Evolutionary conservation across 2,888 invertebrate genomes (phyloP).

Genomic region (Pardosa pseudoannulata): DNA sequence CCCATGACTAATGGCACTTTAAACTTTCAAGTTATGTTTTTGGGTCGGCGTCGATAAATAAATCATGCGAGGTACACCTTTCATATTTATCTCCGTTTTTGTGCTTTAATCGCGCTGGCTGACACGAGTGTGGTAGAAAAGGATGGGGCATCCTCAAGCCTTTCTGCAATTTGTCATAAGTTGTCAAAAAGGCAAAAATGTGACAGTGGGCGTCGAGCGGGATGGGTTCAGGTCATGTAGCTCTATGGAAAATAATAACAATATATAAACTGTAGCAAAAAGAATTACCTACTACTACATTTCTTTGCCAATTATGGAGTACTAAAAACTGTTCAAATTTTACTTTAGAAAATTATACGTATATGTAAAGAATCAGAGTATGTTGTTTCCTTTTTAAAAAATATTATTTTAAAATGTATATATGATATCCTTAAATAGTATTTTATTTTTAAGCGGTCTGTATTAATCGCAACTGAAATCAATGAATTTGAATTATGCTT

Average conservation of each 20-base stretch:
- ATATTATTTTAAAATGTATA: too few relatives aligned
- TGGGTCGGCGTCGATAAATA: slow-evolving; percentile 44
- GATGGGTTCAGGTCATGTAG: slow-evolving; percentile 37
- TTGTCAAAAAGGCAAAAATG: slow-evolving; percentile 54
- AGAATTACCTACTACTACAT: too few relatives aligned
- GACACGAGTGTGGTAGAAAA: slow-evolving; percentile 44
- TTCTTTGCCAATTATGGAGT: too few relatives aligned
- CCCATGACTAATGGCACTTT: slow-evolving; percentile 29
- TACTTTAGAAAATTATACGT: too few relatives aligned
- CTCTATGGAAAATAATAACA: slow-evolving; percentile 49
- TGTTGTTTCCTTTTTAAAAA: too few relatives aligned
- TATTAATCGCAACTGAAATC: slow-evolving; percentile 46
- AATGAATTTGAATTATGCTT: not conserved
- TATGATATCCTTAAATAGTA: too few relatives aligned
- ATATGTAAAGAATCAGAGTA: too few relatives aligned
- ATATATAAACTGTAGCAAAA: too few relatives aligned
- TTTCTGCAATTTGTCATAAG: slow-evolving; percentile 58
- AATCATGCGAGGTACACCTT: slow-evolving; percentile 36
- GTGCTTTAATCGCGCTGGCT: slow-evolving; percentile 51
- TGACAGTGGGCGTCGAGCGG: slow-evolving; percentile 50
- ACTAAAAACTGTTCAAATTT: too few relatives aligned
- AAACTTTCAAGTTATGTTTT: slow-evolving; percentile 45
- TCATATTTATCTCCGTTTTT: slow-evolving; percentile 64
- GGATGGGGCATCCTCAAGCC: slow-evolving; percentile 43
- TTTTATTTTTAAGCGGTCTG: too few relatives aligned